Evolutionary conservation across 2,888 invertebrate species (phyloP).

Genomic region (Allacma fusca): DNA sequence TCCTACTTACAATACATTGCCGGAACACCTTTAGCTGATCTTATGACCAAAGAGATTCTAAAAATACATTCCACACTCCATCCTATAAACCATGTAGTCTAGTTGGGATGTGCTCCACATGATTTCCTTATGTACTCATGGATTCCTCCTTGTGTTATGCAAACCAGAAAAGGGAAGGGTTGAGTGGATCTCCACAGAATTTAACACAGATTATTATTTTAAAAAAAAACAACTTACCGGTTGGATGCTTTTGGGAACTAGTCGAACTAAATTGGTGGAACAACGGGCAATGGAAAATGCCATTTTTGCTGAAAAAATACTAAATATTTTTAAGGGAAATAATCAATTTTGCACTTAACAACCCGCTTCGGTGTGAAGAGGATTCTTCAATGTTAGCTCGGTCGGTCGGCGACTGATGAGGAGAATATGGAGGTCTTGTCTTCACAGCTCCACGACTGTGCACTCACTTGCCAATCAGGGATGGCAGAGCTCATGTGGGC

Average conservation of each 20-base stretch:
- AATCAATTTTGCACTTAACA: constrained; percentile 23
- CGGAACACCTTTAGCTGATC: too few relatives aligned
- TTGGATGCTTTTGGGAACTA: constrained; percentile 57
- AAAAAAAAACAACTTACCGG: constrained; percentile 50
- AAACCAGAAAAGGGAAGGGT: constrained; percentile 19
- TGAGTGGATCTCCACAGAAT: not conserved
- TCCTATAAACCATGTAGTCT: not conserved
- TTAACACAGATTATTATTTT: not conserved
- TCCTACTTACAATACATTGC: too few relatives aligned
- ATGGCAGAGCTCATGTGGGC: not conserved
- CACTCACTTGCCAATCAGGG: constrained; percentile 4
- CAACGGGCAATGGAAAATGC: constrained; percentile 58
- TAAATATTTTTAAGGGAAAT: constrained; percentile 26
- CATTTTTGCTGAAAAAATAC: constrained; percentile 50
- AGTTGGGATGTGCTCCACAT: too few relatives aligned
- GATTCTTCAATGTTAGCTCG: constrained; percentile 16
- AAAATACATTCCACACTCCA: constrained; percentile 24
- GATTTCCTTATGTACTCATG: too few relatives aligned
- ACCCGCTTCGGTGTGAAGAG: constrained; percentile 32
- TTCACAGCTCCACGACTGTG: constrained; percentile 22
- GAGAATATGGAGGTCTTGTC: constrained; percentile 22
- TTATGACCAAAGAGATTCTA: constrained; percentile 30
- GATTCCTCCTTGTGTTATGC: not conserved
- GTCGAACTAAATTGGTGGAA: constrained; percentile 54
- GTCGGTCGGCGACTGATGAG: constrained; percentile 7